phyloP scores from a whole-genome alignment of 2,888 invertebrate genomes.

The Perdita meconis region DNA sequence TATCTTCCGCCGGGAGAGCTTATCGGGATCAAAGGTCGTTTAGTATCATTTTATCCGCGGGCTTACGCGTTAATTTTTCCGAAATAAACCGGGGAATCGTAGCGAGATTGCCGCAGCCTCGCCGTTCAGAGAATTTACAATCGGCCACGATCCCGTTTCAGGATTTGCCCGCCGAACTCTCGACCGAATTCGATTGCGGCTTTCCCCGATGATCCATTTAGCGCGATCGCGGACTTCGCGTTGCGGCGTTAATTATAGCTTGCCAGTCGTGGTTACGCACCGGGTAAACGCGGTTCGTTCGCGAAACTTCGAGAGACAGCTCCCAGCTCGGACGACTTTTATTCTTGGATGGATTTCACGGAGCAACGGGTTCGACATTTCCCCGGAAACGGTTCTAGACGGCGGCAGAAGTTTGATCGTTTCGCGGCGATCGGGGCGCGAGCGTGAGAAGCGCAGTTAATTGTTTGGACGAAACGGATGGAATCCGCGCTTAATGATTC shows the following conservation, averaged over 20 bases:
- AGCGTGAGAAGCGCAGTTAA: constrained; percentile 39
- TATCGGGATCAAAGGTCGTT: constrained; percentile 79
- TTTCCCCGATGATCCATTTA: constrained; percentile 55
- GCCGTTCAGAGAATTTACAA: constrained; percentile 77
- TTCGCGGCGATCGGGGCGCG: not conserved
- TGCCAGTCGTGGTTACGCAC: not conserved
- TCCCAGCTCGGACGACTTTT: no score
- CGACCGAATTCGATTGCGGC: constrained; percentile 50
- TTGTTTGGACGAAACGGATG: constrained; percentile 58
- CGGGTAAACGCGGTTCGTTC: no score
- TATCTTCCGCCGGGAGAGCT: constrained; percentile 67
- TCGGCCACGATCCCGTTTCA: constrained; percentile 56
- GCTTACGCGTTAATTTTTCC: constrained; percentile 80
- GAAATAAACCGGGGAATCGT: constrained; percentile 75
- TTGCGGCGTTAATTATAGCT: constrained; percentile 44
- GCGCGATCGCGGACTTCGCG: constrained; percentile 23
- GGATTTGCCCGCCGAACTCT: constrained; percentile 69
- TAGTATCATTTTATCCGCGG: constrained; percentile 76
- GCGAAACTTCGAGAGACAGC: no score
- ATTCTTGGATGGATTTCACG: no score
- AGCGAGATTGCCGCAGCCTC: constrained; percentile 38
- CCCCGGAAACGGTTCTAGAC: not conserved
- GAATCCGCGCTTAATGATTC: constrained; percentile 65
- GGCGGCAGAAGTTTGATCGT: not conserved
- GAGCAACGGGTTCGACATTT: not conserved